phyloP scores from a whole-genome alignment of 2,797 vertebrate species.

The Lagodon rhomboides region DNA sequence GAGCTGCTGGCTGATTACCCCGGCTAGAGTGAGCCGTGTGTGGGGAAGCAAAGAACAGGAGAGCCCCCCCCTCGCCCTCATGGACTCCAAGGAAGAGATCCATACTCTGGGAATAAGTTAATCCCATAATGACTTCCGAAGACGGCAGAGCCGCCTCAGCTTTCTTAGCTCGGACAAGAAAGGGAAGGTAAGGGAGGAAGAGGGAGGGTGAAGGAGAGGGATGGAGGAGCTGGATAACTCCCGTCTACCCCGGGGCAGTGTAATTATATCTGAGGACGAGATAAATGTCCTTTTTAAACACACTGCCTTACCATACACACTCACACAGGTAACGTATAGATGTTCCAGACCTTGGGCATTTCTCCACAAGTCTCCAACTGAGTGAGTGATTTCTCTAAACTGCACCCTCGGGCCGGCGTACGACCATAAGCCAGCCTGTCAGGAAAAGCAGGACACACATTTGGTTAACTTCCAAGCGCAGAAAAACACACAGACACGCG shows the following conservation, averaged over 20 bases:
- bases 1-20: constrained; percentile 60
- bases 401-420: constrained; percentile 73
- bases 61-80: constrained; percentile 20
- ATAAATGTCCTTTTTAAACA: constrained; percentile 81
- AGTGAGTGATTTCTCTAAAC: constrained; percentile 81
- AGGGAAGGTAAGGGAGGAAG: constrained; percentile 43
- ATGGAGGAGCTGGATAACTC: constrained; percentile 56
- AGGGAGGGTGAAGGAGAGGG: constrained; percentile 37
- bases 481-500: constrained; percentile 36
- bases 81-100: constrained; percentile 52
- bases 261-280: constrained; percentile 82
- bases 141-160: constrained; percentile 62
- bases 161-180: constrained; percentile 62
- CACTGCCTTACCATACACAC: constrained; percentile 22
- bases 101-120: constrained; percentile 77
- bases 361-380: constrained; percentile 73
- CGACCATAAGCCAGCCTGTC: constrained; percentile 73
- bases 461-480: constrained; percentile 76
- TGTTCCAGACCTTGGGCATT: constrained; percentile 72
- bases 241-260: constrained; percentile 65
- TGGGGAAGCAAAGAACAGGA: constrained; percentile 36
- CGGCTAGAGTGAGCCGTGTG: constrained; percentile 38
- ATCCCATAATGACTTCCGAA: constrained; percentile 79
- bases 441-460: constrained; percentile 64
- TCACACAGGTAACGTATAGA: constrained; percentile 68